Evolutionary conservation across 2,113 vertebrate species (phyloP).

Genomic region (Megatriorchis doriae): DNA sequence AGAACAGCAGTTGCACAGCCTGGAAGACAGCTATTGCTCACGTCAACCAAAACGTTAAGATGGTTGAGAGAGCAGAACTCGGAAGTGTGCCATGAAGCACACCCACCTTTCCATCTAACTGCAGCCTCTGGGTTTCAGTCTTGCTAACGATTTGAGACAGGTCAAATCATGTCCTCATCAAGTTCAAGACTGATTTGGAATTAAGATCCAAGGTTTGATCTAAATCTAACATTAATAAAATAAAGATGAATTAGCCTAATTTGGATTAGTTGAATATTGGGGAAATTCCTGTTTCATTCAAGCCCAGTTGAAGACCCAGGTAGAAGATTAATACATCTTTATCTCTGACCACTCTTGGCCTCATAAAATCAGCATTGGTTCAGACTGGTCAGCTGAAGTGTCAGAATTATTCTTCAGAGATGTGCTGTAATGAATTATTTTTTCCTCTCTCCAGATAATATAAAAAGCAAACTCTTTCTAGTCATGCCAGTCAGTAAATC

Average conservation of each 20-base stretch:
- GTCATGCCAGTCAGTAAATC: background rate
- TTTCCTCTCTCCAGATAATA: background rate
- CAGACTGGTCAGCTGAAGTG: background rate
- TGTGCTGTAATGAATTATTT: background rate
- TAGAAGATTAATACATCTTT: background rate
- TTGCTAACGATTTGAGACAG: background rate
- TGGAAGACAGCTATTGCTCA: background rate
- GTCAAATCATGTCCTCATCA: background rate
- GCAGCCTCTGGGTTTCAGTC: background rate
- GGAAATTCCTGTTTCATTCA: background rate
- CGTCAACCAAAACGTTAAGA: background rate
- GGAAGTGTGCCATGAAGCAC: background rate
- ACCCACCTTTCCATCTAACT: background rate
- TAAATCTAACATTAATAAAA: background rate
- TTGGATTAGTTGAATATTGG: background rate
- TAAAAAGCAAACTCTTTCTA: background rate
- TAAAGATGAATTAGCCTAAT: background rate
- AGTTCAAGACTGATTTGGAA: background rate
- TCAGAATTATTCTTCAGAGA: background rate
- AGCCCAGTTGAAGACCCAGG: background rate
- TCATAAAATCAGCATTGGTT: background rate
- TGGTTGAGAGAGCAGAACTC: background rate
- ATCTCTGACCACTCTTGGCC: background rate
- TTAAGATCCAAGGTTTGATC: background rate
- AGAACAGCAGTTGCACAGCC: background rate